Conservation (phyloP, 2,888 invertebrate genomes). For the Chromoteleia sp. region DNA sequence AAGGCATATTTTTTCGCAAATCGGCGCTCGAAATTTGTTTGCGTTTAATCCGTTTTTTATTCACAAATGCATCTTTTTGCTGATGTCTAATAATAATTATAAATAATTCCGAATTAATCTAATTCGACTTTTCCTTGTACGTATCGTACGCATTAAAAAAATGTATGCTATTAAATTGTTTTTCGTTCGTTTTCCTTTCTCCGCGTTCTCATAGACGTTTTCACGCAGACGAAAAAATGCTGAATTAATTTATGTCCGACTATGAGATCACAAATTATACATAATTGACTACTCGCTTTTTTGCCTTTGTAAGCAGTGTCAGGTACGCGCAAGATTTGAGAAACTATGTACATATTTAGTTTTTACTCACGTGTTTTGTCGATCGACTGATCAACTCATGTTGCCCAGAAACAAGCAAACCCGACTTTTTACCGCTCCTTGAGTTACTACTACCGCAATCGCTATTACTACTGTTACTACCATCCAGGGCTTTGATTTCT, state of each 20-base stretch:
- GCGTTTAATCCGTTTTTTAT: too few species aligned
- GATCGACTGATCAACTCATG: constrained; percentile 25
- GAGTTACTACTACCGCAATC: constrained; percentile 27
- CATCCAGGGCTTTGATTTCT: constrained; percentile 43
- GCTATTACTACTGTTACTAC: constrained; percentile 44
- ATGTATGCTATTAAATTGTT: too few species aligned
- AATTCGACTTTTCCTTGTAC: too few species aligned
- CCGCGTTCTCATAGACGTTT: constrained; percentile 4
- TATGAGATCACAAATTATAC: constrained; percentile 24
- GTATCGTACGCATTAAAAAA: too few species aligned
- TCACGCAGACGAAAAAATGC: constrained; percentile 2
- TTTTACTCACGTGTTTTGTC: constrained; percentile 27
- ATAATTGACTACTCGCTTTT: constrained; percentile 35
- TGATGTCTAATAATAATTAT: too few species aligned
- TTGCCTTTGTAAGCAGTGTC: constrained; percentile 21
- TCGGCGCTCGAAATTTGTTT: too few species aligned
- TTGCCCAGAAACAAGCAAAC: constrained; percentile 16
- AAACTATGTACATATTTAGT: constrained; percentile 46
- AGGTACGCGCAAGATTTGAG: constrained; percentile 37
- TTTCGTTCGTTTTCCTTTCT: too few species aligned
- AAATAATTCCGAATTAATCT: too few species aligned
- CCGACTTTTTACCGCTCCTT: constrained; percentile 19
- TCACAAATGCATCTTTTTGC: too few species aligned
- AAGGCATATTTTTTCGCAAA: too few species aligned
- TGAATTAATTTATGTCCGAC: constrained; percentile 22